Evolutionary conservation across 30 jellyfish, hydroid and myxozoan genomes (phyloP).

Genomic region (Hydractinia echinata): DNA sequence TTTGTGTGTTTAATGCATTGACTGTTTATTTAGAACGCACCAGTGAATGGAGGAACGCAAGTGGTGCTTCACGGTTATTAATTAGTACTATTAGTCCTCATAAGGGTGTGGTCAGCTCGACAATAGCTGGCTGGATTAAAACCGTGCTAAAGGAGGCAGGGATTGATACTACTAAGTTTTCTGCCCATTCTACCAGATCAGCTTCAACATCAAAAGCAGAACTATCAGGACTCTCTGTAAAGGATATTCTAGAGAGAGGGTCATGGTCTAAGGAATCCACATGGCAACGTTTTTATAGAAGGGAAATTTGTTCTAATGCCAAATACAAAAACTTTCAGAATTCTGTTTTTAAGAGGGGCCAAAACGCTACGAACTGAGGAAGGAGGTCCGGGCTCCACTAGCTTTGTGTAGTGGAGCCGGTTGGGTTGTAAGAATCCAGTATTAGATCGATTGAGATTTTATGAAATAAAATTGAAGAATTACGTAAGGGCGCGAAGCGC

Average conservation of each 20-base stretch:
- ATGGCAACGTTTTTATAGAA: too few species aligned
- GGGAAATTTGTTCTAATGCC: background rate
- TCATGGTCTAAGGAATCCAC: background rate
- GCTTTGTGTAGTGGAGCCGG: too few species aligned
- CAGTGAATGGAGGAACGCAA: background rate
- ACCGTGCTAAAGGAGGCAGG: background rate
- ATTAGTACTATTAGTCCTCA: background rate
- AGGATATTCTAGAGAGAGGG: background rate
- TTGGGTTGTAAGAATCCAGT: background rate
- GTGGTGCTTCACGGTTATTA: background rate
- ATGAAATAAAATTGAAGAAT: too few species aligned
- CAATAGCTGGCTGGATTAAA: background rate
- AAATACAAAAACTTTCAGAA: background rate
- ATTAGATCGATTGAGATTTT: constrained; percentile 12
- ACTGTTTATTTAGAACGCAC: background rate
- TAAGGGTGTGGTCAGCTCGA: background rate
- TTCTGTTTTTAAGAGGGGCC: background rate
- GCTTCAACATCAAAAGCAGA: background rate
- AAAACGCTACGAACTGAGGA: constrained; percentile 1
- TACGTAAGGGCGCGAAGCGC: too few species aligned
- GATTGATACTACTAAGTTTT: background rate
- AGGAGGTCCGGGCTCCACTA: background rate
- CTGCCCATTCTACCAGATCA: background rate
- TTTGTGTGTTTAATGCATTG: background rate
- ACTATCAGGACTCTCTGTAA: background rate